Percentiles rank a stretch among this genome's conserved stretches.
phyloP scores from a whole-genome alignment of 2,888 invertebrate genomes.

The Cerastis leucographa region DNA sequence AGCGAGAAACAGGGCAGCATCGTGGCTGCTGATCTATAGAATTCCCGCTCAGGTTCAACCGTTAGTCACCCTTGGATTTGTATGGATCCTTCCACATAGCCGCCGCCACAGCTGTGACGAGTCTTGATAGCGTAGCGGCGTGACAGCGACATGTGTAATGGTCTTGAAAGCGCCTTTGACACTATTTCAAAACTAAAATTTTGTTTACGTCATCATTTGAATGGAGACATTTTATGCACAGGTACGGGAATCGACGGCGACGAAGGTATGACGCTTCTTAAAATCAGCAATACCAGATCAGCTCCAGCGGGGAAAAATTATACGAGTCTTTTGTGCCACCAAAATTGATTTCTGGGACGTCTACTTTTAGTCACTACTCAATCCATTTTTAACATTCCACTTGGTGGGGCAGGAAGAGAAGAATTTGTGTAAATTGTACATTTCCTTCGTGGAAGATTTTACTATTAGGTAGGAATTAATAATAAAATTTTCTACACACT shows the following conservation, averaged over 20 bases:
- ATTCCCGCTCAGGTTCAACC: not conserved
- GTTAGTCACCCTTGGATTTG: not conserved
- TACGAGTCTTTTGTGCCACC: not conserved
- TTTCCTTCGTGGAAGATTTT: slow-evolving; percentile 1
- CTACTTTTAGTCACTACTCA: not conserved
- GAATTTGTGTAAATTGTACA: not conserved
- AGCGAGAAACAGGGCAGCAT: not conserved
- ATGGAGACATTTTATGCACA: slow-evolving; percentile 22
- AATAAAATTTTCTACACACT: not conserved
- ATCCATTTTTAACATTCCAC: not conserved
- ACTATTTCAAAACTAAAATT: not conserved
- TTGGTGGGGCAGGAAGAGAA: not conserved
- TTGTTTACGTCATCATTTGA: not conserved
- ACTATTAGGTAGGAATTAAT: not conserved
- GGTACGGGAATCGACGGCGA: slow-evolving; percentile 16
- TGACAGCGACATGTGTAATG: not conserved
- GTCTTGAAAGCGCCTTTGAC: not conserved
- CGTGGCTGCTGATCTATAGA: not conserved
- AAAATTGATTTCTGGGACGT: not conserved
- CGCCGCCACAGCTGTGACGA: not conserved
- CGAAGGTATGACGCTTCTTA: not conserved
- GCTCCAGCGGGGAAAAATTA: not conserved
- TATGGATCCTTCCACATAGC: not conserved
- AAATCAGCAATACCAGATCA: slow-evolving; percentile 1
- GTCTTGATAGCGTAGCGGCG: not conserved